Base-by-base conservation (phyloP, 2,888 invertebrate genomes). In the Lasioglossum malachurum region DNA sequence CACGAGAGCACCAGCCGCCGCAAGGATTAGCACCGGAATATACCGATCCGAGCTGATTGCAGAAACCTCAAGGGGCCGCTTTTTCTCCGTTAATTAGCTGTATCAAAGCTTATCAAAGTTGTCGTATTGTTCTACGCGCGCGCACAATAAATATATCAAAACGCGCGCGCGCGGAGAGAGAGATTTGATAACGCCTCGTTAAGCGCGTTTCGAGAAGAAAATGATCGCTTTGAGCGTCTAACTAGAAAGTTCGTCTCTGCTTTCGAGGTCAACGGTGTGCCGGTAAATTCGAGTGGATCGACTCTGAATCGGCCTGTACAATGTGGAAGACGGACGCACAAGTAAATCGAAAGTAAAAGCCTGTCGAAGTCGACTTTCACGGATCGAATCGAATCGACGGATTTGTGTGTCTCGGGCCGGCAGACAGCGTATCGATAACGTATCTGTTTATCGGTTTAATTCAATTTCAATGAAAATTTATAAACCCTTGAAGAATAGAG, bases 381-480 rank as follows among this genome's bases (percentile, higher is more conserved):
- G 35, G 53, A 53, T n/a, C 53, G 53, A 53, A 64, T 31, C 14
- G n/a, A 53, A 57, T 14, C 31, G 64, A 14, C 31, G 8, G 19
- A 12, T 67, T 67, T 35, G 23, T 7, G 67, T 19, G 19, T 2
- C 19, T 35, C 35, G 31, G 67, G 3, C 8, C 35, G 31, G 8
- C 19, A 8, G 67, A 67, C 35, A 67, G 67, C 67, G 67, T 31
- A 31, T 23, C 67, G 67, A 67, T 67, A 67, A 67, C 67, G 67
- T 67, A 67, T 67, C 75, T 60, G 60, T 23, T 78, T 75, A 78
- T 84, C 85, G 85, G 16, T 75, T 84, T 53, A 53, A 84, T 84
- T 78, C 72, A 53, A 78, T 78, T 41, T 71, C n/a, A 60, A 57
- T 44, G n/a, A 74, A 75, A 41, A 83, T 57, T 64, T 41, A 53